Evolutionary conservation across 1,140 invertebrate genomes (phyloP), one percentile per base, ranked within the genome.

Genomic region (Adoxophyes honmai): DNA sequence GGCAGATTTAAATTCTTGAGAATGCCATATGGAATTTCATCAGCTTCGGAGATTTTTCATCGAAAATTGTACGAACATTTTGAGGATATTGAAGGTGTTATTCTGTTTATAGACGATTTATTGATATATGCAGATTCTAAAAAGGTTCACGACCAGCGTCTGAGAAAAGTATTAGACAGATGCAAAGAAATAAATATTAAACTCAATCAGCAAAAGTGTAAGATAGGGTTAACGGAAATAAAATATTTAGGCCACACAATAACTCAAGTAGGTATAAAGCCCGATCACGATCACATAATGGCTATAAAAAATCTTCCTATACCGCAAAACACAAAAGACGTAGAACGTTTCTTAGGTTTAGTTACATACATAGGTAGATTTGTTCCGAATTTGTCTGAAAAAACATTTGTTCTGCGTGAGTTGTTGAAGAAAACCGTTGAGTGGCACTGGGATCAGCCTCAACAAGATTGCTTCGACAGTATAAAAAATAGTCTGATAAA

Each of bases 1-100:
- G 84, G 54, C 14, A 16, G 54, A 21, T 55, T 39, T 39, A 55
- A 57, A 57, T 57, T 57, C 18, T 44, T 57, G 35, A 13, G 55
- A 34, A 34, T 57, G 39, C 55, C 54, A 6, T 55, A 11, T 33
- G 54, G 54, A 4, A 55, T 55, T 28, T 55, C 18, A 1, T 55
- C 54, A 7, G 54, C 54, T 4, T 42, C 54, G 9, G 54, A 55
- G 11, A 21, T 55, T 3, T 55, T 55, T 42, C 55, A 57, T 21
- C 34, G 35, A 14, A 48, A 14, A 34, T 4, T 57, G 33, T 57
- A n/a, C 14, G 55, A 57, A n/a, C 10, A 34, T 11, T 48, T 57
- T 15, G 55, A 44, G 34, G 55, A 57, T 35, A 9, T 57, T 13
- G 55, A 62, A 15, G 57, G 39, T 10, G 55, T 44, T 6, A 52